Evolutionary conservation across 2,888 invertebrate species (phyloP), one percentile per base, ranked within the genome.

Genomic region (Dicycla oo): DNA sequence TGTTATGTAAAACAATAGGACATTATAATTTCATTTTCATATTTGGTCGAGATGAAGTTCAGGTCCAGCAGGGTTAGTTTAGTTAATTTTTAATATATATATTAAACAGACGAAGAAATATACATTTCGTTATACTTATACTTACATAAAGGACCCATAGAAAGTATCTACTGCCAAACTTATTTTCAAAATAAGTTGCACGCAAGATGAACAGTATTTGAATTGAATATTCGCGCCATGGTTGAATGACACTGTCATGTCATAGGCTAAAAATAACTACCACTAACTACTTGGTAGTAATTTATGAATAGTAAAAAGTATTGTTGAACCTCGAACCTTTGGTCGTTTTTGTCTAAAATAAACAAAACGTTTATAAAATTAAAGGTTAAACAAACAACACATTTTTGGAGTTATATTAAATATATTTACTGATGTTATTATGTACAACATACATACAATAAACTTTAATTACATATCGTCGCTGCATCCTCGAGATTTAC

Each of bases 241-340:
- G 15, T 15, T 15, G 20, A 54, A 72, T n/a, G 20, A 15, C 43
- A 34, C 15, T 45, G 43, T 20, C n/a, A n/a, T n/a, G n/a, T n/a
- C n/a, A n/a, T n/a, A 53, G 51, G 13, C 20, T 69, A 43, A 53
- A 53, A 69, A 53, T 51, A 40, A 34, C 18, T 43, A 70, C 43
- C 23, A 69, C 30, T 15, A 53, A 69, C 30, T 15, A 53, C 20
- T 30, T 72, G 56, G 69, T 47, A 56, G 54, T 43, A 53, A 69
- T 51, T 40, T 43, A 23, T n/a, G 49, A 49, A 40, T 40, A 40
- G n/a, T n/a, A 69, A n/a, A n/a, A n/a, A n/a, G n/a, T n/a, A n/a
- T n/a, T n/a, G 47, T 61, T 20, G 8, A 45, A 47, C 3, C 15
- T 20, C 8, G 8, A 30, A 30, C n/a, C 20, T n/a, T n/a, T 26